Evolutionary conservation across 2,113 vertebrate species (phyloP).

Genomic region (Muntiacus reevesi): DNA sequence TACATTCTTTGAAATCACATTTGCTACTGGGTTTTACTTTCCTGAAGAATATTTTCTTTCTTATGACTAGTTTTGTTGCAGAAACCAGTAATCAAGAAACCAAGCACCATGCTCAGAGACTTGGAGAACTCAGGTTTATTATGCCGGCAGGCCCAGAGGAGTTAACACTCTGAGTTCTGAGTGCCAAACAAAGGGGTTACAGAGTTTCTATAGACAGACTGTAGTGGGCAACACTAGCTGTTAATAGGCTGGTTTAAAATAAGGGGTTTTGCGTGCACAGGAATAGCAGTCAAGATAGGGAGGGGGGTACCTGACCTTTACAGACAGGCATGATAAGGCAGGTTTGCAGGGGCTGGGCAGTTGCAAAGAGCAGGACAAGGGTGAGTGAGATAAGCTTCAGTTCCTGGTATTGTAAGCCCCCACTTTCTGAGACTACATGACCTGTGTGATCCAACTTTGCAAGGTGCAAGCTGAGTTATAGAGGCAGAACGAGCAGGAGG

Average conservation of each 20-base stretch:
- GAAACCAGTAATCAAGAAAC: not conserved
- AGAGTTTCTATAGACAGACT: not conserved
- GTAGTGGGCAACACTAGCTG: not conserved
- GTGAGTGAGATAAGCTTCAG: not conserved
- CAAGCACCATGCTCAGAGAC: not conserved
- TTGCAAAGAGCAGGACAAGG: not conserved
- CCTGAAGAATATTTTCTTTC: not conserved
- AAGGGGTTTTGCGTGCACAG: not conserved
- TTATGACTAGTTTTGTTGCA: not conserved
- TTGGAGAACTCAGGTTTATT: not conserved
- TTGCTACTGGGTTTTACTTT: slow-evolving; percentile 11
- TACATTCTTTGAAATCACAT: slow-evolving; percentile 7
- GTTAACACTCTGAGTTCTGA: not conserved
- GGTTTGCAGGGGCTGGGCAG: not conserved
- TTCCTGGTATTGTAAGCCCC: not conserved
- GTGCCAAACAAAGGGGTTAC: not conserved
- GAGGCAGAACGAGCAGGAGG: not conserved
- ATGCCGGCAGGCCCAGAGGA: not conserved
- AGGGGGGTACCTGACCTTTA: not conserved
- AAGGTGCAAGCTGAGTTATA: not conserved
- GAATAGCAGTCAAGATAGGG: not conserved
- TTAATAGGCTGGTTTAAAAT: not conserved
- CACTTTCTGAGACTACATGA: not conserved
- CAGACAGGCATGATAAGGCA: not conserved
- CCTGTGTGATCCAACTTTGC: not conserved